Base-by-base conservation (phyloP, 2,888 invertebrate species). In the Blastobasis adustella region DNA sequence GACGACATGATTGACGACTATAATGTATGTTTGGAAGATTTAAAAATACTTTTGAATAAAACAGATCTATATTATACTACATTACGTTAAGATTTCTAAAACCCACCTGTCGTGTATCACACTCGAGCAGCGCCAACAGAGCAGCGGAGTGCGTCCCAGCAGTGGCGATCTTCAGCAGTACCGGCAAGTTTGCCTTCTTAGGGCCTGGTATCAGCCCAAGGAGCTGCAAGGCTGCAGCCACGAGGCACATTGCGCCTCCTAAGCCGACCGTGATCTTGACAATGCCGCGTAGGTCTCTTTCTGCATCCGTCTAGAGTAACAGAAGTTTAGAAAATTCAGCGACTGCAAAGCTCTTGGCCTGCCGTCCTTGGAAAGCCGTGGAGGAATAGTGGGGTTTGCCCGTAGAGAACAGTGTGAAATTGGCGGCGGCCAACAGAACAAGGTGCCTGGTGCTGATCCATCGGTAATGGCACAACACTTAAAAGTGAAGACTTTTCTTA, bases 61-160 rank as follows among this genome's bases (percentile, higher is more conserved):
- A 23, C 23, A 23, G 3, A 23, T 23, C 23, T 23, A 23, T 49
- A n/a, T 6, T 23, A 51, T 10, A 6, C 5, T 4, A 5, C 3
- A 42, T 5, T 8, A 9, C 6, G 42, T 4, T 9, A 6, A 8
- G 7, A 42, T 42, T 10, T 42, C 23, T 5, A 42, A 42, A 9
- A 42, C 42, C 54, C 46, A 83, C 85, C 75, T 85, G 84, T 67
- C 76, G 68, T 0, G 75, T 82, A 58, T 84, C 81, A 60, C 85
- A 86, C 47, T 85, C 82, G 10, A 85, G 58, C 1, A 88, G 61
- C 0, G 79, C 66, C 36, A 87, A 58, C 61, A 84, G 71, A 0
- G 87, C 85, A 9, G 81, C 81, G 4, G 82, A 80, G 53, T 88
- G 82, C 0, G 81, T 77, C 1, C 80, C 83, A 0, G 86, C 85